These are phyloP conservation scores for Falco naumanni DNA, from an alignment of 2,797 vertebrate genomes.

Conservation along the genomic window DNA sequence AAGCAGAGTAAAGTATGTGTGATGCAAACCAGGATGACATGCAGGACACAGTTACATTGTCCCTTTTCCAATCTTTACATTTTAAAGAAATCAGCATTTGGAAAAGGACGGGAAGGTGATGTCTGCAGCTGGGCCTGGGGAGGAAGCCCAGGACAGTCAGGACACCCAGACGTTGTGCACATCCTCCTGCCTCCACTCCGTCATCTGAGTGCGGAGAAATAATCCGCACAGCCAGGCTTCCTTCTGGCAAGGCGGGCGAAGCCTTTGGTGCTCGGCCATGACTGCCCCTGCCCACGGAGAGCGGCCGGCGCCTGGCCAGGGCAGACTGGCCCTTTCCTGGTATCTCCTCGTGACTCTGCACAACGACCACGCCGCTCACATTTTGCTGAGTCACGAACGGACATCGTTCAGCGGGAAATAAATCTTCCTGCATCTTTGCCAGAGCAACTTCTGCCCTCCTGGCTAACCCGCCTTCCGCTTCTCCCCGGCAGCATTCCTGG, in stretches of 20 bases:
- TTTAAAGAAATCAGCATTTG: background rate
- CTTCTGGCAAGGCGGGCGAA: background rate
- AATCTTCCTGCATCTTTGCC: background rate
- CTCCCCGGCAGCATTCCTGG: background rate
- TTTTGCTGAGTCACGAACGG: background rate
- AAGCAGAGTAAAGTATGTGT: rapidly evolving
- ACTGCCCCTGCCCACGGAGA: background rate
- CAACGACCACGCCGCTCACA: rapidly evolving
- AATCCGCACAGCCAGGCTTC: rapidly evolving
- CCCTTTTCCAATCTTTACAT: background rate
- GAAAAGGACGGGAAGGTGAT: rapidly evolving
- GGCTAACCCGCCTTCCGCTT: background rate
- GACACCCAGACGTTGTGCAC: background rate
- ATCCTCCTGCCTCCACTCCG: background rate
- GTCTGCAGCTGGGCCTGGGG: background rate
- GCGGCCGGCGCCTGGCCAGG: background rate
- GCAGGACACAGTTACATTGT: rapidly evolving
- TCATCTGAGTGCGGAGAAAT: rapidly evolving
- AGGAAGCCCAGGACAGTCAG: background rate
- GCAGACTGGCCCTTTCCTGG: background rate
- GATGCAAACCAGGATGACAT: rapidly evolving
- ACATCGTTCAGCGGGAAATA: background rate
- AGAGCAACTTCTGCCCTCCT: background rate
- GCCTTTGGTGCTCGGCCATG: rapidly evolving
- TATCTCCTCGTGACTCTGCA: background rate